Conservation (phyloP, 2,797 vertebrate genomes). For the Lemur catta region DNA sequence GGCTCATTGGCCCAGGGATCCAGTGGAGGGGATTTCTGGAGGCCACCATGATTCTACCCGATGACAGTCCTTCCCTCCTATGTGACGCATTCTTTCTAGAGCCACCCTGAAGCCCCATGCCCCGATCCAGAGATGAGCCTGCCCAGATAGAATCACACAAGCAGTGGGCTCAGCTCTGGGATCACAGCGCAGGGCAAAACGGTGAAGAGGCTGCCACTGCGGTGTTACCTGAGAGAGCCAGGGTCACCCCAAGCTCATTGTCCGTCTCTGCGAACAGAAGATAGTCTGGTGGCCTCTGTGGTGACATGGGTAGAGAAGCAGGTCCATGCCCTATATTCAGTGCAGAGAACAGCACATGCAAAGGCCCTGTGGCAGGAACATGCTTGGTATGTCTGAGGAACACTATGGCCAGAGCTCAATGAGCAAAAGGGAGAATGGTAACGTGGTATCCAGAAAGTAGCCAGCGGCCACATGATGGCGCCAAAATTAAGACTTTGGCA, state of each 20-base stretch:
- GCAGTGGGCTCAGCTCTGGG: conserved; percentile 87
- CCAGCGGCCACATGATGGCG: background rate
- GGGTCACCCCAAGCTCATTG: conserved; percentile 86
- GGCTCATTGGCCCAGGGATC: conserved; percentile 87
- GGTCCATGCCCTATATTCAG: conserved; percentile 69
- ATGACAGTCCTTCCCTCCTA: conserved; percentile 82
- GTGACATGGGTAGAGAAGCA: conserved; percentile 86
- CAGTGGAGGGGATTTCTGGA: conserved; percentile 85
- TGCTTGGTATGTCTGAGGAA: no score
- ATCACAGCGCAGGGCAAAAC: conserved; percentile 81
- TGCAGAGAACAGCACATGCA: background rate
- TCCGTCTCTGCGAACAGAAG: conserved; percentile 83
- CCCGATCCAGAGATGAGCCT: conserved; percentile 88
- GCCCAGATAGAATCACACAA: conserved; percentile 82
- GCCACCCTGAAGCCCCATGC: conserved; percentile 82
- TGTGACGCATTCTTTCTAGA: conserved; percentile 81
- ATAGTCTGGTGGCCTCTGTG: conserved; percentile 80
- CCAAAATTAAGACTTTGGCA: background rate
- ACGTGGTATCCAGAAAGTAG: background rate
- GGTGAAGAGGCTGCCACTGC: conserved; percentile 85
- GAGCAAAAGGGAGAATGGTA: background rate
- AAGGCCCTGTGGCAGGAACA: background rate
- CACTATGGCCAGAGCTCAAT: background rate
- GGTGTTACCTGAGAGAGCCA: conserved; percentile 84
- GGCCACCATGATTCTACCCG: conserved; percentile 87